Percentiles rank a stretch among this genome's conserved stretches.
Conservation (phyloP, 2,113 vertebrate genomes). For the Globicephala melas region DNA sequence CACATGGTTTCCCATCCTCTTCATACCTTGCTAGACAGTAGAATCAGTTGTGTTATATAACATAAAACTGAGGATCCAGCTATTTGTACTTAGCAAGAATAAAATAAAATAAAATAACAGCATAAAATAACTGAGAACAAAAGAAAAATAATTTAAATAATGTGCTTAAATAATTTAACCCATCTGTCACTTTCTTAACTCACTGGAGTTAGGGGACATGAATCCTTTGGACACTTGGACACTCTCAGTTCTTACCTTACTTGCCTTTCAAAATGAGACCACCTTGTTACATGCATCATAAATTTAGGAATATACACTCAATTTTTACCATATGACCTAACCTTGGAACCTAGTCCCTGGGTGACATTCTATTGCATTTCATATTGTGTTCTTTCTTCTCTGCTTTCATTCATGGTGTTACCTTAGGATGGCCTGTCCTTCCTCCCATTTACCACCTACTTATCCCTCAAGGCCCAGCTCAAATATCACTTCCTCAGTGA, state of each 20-base stretch:
- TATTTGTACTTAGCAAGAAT: not conserved
- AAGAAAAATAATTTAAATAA: slow-evolving; percentile 8
- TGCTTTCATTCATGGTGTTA: not conserved
- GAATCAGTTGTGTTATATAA: not conserved
- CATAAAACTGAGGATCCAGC: not conserved
- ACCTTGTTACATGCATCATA: not conserved
- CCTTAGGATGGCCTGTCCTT: not conserved
- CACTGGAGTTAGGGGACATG: not conserved
- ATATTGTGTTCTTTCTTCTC: not conserved
- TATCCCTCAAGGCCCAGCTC: not conserved
- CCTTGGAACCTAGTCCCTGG: not conserved
- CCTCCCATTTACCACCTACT: not conserved
- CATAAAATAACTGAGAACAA: not conserved
- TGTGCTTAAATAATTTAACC: not conserved
- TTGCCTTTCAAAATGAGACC: not conserved
- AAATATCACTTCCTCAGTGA: not conserved
- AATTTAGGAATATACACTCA: not conserved
- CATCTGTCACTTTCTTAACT: not conserved
- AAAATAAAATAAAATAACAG: not conserved
- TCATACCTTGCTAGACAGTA: not conserved
- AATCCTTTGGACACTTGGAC: not conserved
- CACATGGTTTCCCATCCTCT: not conserved
- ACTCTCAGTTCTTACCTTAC: not conserved
- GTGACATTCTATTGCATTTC: not conserved
- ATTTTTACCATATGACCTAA: not conserved